Conservation (phyloP, 2,888 invertebrate genomes). For the Dryobota labecula region DNA sequence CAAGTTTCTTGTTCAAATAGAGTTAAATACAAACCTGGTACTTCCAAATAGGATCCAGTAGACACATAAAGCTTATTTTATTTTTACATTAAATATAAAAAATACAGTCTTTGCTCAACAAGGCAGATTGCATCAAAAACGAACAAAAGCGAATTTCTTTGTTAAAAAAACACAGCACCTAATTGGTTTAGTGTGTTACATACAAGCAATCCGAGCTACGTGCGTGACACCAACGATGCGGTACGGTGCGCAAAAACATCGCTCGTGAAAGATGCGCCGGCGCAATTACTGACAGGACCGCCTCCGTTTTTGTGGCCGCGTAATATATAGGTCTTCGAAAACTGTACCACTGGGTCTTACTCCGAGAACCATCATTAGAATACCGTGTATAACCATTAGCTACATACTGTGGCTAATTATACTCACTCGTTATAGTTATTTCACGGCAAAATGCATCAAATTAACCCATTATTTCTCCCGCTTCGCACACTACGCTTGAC, state of each 20-base stretch:
- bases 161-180: conserved; percentile 34
- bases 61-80: neutral
- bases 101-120: conserved; percentile 9
- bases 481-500: conserved; percentile 44
- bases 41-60: too few relatives aligned
- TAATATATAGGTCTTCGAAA: conserved; percentile 62
- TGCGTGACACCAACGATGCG: conserved; percentile 60
- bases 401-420: conserved; percentile 67
- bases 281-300: conserved; percentile 57
- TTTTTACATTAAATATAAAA: neutral
- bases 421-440: conserved; percentile 62
- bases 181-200: conserved; percentile 62
- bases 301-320: conserved; percentile 57
- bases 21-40: neutral
- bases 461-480: conserved; percentile 70
- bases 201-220: conserved; percentile 54
- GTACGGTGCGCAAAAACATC: conserved; percentile 56
- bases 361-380: conserved; percentile 66
- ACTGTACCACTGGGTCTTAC: conserved; percentile 59
- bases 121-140: conserved; percentile 23
- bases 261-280: conserved; percentile 51
- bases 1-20: neutral
- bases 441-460: conserved; percentile 71
- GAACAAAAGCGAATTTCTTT: conserved; percentile 21
- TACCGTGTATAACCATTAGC: conserved; percentile 66